Evolutionary conservation across 2,888 invertebrate species (phyloP), one percentile per base, ranked within the genome.

Genomic region (Acrobasis suavella): DNA sequence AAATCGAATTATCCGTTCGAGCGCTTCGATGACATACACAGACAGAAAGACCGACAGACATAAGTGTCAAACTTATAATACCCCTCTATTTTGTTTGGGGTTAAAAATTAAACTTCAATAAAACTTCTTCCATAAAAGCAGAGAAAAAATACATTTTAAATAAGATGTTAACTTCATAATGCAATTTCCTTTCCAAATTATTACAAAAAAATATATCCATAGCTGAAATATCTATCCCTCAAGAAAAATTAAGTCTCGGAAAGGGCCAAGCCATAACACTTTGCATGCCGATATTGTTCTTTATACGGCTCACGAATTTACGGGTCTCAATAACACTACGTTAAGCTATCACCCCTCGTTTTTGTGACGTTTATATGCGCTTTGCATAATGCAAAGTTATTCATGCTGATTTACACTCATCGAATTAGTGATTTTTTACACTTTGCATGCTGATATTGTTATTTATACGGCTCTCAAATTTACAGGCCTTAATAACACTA

Each of bases 291-390:
- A 50, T 50, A 59, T 59, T 50, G 50, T 59, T 49, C 46, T 59
- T 55, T 55, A 55, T 39, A 38, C 10, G 12, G 10, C 15, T 54
- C n/a, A 14, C 16, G 49, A 59, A 59, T 38, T 50, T 59, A 49
- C 59, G 55, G 55, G 55, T 16, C 39, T 1, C 50, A 32, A 61
- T 61, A 61, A 61, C 60, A 61, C 42, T 61, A 61, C 12, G 42
- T 61, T 54, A 61, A 22, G 51, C 52, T 17, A 52, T 52, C 60
- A 39, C 60, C 39, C n/a, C n/a, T 22, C 50, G 22, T 60, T 51
- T 1, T 14, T 22, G 6, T n/a, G 60, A 61, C 60, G 52, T 61
- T 61, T 61, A 61, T 61, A 61, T 42, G 42, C 60, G 51, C 52
- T 52, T 54, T 42, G 60, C 54, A 61, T 61, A 52, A 60, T 51